Evolutionary conservation across 2,113 vertebrate species (phyloP).

Genomic region (Laticauda laticaudata): DNA sequence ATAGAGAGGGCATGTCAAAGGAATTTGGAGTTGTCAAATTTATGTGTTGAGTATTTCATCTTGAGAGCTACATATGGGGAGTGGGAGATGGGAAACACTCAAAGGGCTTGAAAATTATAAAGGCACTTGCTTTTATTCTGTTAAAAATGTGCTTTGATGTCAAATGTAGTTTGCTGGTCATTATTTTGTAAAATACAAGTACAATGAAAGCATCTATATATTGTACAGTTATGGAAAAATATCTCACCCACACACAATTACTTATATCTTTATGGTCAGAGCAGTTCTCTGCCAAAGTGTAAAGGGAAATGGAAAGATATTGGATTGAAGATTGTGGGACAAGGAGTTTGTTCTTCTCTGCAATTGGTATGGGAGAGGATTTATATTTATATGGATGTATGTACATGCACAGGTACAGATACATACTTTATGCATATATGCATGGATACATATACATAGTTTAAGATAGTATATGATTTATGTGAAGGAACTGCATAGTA

Average conservation of each 20-base stretch:
- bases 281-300: not conserved
- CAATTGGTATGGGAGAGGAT: not conserved
- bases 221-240: not conserved
- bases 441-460: not conserved
- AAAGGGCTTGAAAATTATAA: not conserved
- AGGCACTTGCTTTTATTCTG: not conserved
- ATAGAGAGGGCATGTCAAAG: not conserved
- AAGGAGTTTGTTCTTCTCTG: not conserved
- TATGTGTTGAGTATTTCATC: not conserved
- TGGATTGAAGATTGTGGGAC: not conserved
- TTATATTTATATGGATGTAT: not conserved
- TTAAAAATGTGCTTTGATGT: not conserved
- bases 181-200: not conserved
- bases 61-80: not conserved
- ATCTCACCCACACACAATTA: not conserved
- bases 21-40: not conserved
- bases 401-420: not conserved
- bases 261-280: not conserved
- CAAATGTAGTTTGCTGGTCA: not conserved
- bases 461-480: not conserved
- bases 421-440: not conserved
- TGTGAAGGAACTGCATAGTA: not conserved
- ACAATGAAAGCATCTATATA: not conserved
- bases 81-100: not conserved
- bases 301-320: not conserved